Conservation (phyloP, 2,113 vertebrate species). For the Triplophysa dalaica region DNA sequence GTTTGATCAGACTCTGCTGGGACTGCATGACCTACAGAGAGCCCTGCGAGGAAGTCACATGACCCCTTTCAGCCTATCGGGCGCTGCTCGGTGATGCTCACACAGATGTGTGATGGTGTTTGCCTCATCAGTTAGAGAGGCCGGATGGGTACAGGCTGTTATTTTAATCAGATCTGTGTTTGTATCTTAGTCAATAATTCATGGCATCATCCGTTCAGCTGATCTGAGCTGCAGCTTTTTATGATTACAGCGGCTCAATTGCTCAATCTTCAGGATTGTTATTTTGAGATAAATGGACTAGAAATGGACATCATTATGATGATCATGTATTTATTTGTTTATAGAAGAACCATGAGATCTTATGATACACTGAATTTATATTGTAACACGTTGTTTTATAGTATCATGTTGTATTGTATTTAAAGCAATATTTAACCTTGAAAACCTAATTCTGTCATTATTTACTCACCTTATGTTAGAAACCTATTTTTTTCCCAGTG, state of each 20-base stretch:
- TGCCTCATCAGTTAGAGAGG: slow-evolving; percentile 40
- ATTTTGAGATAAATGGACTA: neutral
- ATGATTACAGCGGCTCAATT: slow-evolving; percentile 32
- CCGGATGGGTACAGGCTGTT: slow-evolving; percentile 29
- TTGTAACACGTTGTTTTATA: too few relatives aligned
- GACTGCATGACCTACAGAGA: slow-evolving; percentile 61
- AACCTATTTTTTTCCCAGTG: too few relatives aligned
- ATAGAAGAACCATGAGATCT: too few relatives aligned
- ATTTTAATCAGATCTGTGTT: slow-evolving; percentile 43
- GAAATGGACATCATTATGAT: too few relatives aligned
- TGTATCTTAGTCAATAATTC: slow-evolving; percentile 45
- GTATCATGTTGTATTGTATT: too few relatives aligned
- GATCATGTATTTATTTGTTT: too few relatives aligned
- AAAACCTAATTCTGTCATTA: too few relatives aligned
- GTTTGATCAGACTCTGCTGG: slow-evolving; percentile 50
- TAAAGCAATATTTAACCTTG: too few relatives aligned
- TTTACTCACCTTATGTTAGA: too few relatives aligned
- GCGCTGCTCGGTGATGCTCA: slow-evolving; percentile 38
- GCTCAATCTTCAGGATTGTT: slow-evolving; percentile 12
- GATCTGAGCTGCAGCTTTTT: slow-evolving; percentile 23
- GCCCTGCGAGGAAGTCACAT: slow-evolving; percentile 60
- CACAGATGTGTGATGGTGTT: slow-evolving; percentile 56
- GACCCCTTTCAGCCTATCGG: slow-evolving; percentile 57
- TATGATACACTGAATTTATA: too few relatives aligned
- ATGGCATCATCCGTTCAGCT: slow-evolving; percentile 31